A percentile compares a stretch with the other conserved stretches of the same genome.
phyloP scores from a whole-genome alignment of 1,140 invertebrate genomes.

The Pachypeltis micranthus region DNA sequence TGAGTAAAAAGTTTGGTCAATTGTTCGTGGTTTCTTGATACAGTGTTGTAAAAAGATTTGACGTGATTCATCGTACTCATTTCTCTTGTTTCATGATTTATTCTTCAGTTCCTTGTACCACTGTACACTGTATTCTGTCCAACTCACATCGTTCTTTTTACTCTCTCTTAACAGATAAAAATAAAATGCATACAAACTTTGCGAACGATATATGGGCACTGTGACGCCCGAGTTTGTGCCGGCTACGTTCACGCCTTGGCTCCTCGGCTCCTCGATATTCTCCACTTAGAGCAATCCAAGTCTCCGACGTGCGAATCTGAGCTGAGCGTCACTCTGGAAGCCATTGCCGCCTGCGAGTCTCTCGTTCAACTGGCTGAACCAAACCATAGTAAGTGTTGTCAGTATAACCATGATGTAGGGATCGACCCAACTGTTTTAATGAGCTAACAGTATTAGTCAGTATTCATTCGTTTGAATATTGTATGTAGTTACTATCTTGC shows the following conservation, averaged over 20 bases:
- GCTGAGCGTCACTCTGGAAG: conserved; percentile 52
- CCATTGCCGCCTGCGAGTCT: conserved; percentile 55
- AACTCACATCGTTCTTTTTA: conserved; percentile 4
- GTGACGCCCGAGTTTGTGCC: conserved; percentile 52
- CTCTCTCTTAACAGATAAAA: conserved; percentile 44
- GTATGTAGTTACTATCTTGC: too few relatives aligned
- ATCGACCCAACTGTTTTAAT: too few relatives aligned
- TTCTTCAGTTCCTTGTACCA: too few relatives aligned
- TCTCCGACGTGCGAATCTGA: conserved; percentile 45
- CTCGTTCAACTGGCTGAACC: conserved; percentile 61
- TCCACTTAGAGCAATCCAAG: conserved; percentile 49
- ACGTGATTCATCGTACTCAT: too few relatives aligned
- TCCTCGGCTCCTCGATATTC: conserved; percentile 55
- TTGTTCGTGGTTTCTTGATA: too few relatives aligned
- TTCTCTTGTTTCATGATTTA: too few relatives aligned
- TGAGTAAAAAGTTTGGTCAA: too few relatives aligned
- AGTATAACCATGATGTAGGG: too few relatives aligned
- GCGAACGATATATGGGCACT: conserved; percentile 57
- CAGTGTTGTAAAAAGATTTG: too few relatives aligned
- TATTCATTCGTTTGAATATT: too few relatives aligned
- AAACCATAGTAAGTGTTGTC: conserved; percentile 56
- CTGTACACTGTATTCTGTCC: background rate
- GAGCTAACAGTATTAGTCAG: too few relatives aligned
- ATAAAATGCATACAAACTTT: conserved; percentile 68
- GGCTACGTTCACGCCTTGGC: conserved; percentile 73